Evolutionary conservation across 2,888 invertebrate genomes (phyloP).

Genomic region (Galerucella calmariensis): DNA sequence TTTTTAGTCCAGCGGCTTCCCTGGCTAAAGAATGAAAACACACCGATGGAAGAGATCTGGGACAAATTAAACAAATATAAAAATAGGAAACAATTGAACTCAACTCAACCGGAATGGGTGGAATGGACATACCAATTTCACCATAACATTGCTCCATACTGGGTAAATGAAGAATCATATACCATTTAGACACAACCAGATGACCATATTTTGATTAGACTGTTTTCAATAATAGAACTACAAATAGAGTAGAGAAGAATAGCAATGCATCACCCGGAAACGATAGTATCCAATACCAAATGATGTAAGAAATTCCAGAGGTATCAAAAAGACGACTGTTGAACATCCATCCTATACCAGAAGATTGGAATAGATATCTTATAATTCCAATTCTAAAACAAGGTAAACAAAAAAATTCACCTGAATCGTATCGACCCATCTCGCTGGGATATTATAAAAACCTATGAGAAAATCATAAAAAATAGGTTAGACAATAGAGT

Average conservation of each 20-base stretch:
- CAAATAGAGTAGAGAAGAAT: constrained; percentile 1
- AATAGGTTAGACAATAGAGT: neutral
- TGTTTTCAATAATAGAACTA: neutral
- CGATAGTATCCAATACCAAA: neutral
- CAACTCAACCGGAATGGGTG: constrained; percentile 11
- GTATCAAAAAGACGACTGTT: constrained; percentile 1
- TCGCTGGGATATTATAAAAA: neutral
- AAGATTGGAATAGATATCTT: neutral
- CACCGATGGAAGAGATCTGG: constrained; percentile 22
- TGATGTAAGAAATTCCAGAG: neutral
- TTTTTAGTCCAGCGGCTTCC: too few species aligned
- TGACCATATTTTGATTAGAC: neutral
- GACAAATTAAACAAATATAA: constrained; percentile 23
- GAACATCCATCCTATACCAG: neutral
- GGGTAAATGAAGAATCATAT: constrained; percentile 1
- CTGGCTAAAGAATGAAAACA: constrained; percentile 29
- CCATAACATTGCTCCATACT: neutral
- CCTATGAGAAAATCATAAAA: neutral
- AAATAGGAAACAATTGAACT: constrained; percentile 15
- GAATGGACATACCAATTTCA: constrained; percentile 11
- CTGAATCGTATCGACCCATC: constrained; percentile 5
- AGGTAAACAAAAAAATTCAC: constrained; percentile 1
- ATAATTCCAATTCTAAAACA: neutral
- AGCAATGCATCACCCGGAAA: constrained; percentile 3
- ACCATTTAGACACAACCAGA: neutral